Evolutionary conservation across 2,797 vertebrate species (phyloP), one percentile per base, ranked within the genome.

Genomic region (Crocodylus rhombifer): DNA sequence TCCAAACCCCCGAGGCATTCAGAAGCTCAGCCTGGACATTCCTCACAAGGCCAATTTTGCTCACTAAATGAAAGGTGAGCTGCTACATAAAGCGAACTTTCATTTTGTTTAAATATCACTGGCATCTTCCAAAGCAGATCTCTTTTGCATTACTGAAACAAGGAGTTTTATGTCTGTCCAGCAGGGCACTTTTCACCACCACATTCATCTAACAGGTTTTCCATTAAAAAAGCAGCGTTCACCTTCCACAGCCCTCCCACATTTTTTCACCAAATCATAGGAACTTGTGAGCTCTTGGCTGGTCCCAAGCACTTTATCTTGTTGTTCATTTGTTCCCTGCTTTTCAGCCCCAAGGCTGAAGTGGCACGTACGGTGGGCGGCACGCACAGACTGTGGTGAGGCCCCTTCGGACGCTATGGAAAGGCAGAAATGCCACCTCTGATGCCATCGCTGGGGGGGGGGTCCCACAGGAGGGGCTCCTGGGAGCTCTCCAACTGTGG

Each of bases 221-320:
- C 86, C 60, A 87, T 81, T 89, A 84, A 81, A 30, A 80, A 78
- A 86, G 62, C 9, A 87, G 62, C 55, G 84, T 61, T 78, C 75
- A 15, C 25, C 42, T 91, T 69, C 65, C 84, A n/a, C 21, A 87
- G 62, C 67, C 62, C 17, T n/a, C 57, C n/a, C 57, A 33, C 62
- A 79, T 51, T 71, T 79, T 78, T 61, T 82, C 63, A 71, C 61
- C 57, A 28, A 33, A 69, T 28, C 0, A 1, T 63, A 42, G 33
- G 77, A 80, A 55, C 42, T 81, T 63, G 23, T 7, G 51, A 14
- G 65, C 12, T 79, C 57, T 33, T 92, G 57, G 21, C 21, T 28
- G 25, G 25, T 42, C 42, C 42, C 42, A 7, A 42, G 42, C 42
- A 42, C 58, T 36, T 88, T 18, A 6, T 10, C 61, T 36, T 75